These are phyloP conservation scores for Balearica regulorum DNA, from an alignment of 2,797 vertebrate species.

Conservation along the genomic window DNA sequence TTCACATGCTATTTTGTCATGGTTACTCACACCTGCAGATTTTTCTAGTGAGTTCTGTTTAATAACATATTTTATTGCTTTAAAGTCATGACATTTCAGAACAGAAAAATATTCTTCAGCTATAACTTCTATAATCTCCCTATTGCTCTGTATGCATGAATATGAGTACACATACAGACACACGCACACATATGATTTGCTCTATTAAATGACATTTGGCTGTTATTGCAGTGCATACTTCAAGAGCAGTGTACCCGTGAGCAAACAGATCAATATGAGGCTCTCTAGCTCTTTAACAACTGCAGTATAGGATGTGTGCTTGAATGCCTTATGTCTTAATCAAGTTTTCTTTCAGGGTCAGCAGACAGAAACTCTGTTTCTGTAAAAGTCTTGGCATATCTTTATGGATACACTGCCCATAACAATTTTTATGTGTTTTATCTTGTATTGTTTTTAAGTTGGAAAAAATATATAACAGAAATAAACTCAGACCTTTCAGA, in stretches of 20 bases:
- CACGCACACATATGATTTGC: fast-evolving
- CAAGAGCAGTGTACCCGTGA: neutral
- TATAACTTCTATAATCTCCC: neutral
- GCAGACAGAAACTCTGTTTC: neutral
- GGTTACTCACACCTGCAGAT: neutral
- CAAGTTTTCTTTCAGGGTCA: neutral
- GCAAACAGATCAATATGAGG: neutral
- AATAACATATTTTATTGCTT: neutral
- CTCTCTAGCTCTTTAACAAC: neutral
- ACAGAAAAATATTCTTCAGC: neutral
- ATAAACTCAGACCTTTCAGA: neutral
- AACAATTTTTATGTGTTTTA: neutral
- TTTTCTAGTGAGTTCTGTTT: neutral
- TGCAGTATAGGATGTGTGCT: neutral
- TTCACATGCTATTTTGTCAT: neutral
- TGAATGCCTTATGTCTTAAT: neutral
- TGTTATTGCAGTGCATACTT: neutral
- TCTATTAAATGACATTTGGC: neutral
- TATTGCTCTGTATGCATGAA: neutral
- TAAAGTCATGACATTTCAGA: neutral
- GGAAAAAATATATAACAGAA: neutral
- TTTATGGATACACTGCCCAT: neutral
- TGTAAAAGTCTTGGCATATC: neutral
- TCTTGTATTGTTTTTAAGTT: neutral
- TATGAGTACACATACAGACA: neutral